Percentiles rank a stretch among this genome's conserved stretches.
phyloP scores from a whole-genome alignment of 2,113 vertebrate genomes.

The Diadophis punctatus region DNA sequence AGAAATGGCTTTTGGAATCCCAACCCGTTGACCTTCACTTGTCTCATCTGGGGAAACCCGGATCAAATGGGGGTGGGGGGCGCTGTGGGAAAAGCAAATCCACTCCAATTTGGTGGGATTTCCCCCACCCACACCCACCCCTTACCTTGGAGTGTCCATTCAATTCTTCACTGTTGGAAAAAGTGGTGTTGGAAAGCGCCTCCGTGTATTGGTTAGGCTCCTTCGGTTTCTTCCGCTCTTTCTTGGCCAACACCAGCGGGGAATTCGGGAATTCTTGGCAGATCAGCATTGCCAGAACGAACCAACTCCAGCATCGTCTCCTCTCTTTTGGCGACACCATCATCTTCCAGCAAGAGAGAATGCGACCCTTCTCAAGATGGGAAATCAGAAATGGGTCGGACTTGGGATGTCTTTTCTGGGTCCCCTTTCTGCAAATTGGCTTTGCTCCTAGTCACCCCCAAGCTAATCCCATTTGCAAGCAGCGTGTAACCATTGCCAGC shows the following conservation, averaged over 20 bases:
- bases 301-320: conserved; percentile 78
- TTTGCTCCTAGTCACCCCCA: not conserved
- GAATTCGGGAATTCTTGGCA: conserved; percentile 77
- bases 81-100: not conserved
- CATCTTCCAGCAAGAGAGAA: conserved; percentile 8
- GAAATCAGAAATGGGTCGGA: not conserved
- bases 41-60: not conserved
- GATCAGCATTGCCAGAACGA: conserved; percentile 70
- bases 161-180: conserved; percentile 81
- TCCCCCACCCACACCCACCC: not conserved
- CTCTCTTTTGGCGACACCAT: conserved; percentile 50
- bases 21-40: not conserved
- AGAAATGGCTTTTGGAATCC: not conserved
- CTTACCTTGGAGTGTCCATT: conserved; percentile 77
- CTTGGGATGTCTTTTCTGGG: not conserved
- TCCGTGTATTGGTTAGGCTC: conserved; percentile 76
- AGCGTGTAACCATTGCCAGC: not conserved
- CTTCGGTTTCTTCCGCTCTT: conserved; percentile 76
- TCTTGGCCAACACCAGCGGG: conserved; percentile 71
- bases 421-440: not conserved
- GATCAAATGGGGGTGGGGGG: too few species aligned
- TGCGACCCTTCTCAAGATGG: not conserved
- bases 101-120: too few species aligned
- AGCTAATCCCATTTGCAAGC: not conserved
- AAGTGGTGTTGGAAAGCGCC: conserved; percentile 72